Evolutionary conservation across 2,888 invertebrate species (phyloP).

Genomic region (Dorcus hopei): DNA sequence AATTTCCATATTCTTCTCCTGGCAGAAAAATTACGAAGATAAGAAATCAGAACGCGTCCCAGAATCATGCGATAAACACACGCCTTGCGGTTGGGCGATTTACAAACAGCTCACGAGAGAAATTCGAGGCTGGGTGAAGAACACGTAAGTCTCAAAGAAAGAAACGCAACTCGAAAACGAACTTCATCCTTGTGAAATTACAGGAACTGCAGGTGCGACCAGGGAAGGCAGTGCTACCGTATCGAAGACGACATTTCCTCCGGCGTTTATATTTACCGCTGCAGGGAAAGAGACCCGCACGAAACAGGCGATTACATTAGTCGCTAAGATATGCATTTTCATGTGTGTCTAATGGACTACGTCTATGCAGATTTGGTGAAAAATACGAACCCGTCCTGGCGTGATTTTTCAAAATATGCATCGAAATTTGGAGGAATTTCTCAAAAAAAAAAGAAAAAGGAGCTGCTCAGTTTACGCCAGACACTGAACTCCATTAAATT

Average conservation of each 20-base stretch:
- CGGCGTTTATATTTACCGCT: conserved; percentile 59
- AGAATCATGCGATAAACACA: conserved; percentile 23
- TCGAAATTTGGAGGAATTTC: too few relatives aligned
- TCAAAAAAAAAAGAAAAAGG: too few relatives aligned
- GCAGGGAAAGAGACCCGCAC: conserved; percentile 38
- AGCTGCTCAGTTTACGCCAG: too few relatives aligned
- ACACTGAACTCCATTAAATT: too few relatives aligned
- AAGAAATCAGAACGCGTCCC: neutral
- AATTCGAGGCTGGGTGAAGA: conserved; percentile 56
- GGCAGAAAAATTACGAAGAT: neutral
- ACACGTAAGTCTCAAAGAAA: conserved; percentile 52
- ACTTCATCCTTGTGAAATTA: neutral
- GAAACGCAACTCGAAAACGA: neutral
- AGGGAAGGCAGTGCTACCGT: conserved; percentile 45
- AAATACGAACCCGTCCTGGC: too few relatives aligned
- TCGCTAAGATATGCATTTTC: neutral
- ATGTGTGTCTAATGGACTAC: neutral
- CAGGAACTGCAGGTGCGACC: neutral
- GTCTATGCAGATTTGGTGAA: too few relatives aligned
- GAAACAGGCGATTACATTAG: neutral
- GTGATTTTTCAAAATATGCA: too few relatives aligned
- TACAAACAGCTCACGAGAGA: conserved; percentile 53
- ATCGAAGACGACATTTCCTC: conserved; percentile 58
- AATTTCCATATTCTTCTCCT: too few relatives aligned
- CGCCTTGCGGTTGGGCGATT: conserved; percentile 62